Evolutionary conservation across 1,140 invertebrate species (phyloP), one percentile per base, ranked within the genome.

Genomic region (Phocides pigmalion): DNA sequence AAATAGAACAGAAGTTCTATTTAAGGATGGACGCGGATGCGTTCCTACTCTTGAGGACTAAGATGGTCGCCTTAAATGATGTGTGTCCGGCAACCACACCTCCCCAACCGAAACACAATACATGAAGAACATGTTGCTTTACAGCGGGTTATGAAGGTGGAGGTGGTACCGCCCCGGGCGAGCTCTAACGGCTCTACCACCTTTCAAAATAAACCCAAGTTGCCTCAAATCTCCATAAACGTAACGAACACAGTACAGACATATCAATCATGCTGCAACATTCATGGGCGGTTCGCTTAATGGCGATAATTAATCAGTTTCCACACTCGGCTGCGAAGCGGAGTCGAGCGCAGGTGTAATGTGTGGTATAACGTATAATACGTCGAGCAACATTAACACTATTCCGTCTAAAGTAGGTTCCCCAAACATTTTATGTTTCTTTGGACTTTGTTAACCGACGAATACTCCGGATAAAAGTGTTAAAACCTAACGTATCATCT

Each of bases 361-460:
- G 56, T 61, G 56, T 49, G 56, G 56, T 49, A 61, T 61, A 61
- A 49, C 56, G 56, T 37, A 61, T 61, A 20, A 85, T 84, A 83
- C 81, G 79, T 72, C 72, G 72, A 64, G 77, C 63, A 81, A 74
- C 79, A 82, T 86, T 90, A 85, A 87, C 80, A 76, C 79, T 76
- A 82, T 87, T 88, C 79, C 77, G 74, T 53, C 66, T 70, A 15
- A 19, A 22, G 4, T 32, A 58, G 54, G 54, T 25, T 20, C 32
- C 41, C 11, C 41, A 16, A 14, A 2, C 3, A 3, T 22, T 5
- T 12, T 39, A 14, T 3, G 4, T 12, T 39, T 39, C 35, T 39
- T 39, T 2, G 35, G 12, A 39, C 12, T 2, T 39, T 0, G 0
- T 39, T 14, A n/a, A n/a, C 32, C 5, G 5, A n/a, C n/a, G n/a